Base-by-base conservation (phyloP, 2,797 vertebrate genomes). In the Channa striata region DNA sequence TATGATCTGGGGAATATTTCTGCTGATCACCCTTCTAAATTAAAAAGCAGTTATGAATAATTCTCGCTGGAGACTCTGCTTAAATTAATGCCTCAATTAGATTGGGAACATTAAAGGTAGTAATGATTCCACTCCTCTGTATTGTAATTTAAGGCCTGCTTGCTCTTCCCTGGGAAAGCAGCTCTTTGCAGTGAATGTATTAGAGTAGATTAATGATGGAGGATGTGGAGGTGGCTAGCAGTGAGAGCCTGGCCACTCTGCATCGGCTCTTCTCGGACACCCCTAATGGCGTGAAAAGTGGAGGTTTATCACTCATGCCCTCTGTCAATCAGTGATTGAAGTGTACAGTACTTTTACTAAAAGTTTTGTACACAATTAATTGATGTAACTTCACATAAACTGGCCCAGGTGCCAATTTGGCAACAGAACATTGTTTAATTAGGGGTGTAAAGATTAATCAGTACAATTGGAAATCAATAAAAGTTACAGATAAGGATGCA, bases 51-150 rank as follows among this genome's bases (percentile, higher is more conserved):
- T 93, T 92, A 93, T 93, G 93, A 93, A 94, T 93, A 93, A 93
- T 91, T 91, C 88, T 89, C 91, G 62, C 91, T 87, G 78, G 92
- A 90, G 85, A 90, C 90, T 93, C 85, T 73, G 83, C 90, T 93
- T 92, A 93, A 95, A 94, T 94, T 91, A 94, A 94, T 94, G 91
- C 90, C 89, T 94, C 92, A 93, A 94, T 94, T 95, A 95, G 92
- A 94, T 91, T 92, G 87, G 92, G 92, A 94, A 93, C 93, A 94
- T 94, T 94, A 94, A 94, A 93, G 91, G 91, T 92, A 92, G 92
- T 92, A 93, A 94, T 93, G 93, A 93, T 93, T 93, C 91, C 86
- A 90, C 88, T 93, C 87, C 89, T 91, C 92, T 90, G 90, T 90
- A 93, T 93, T 91, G 91, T 93, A 93, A 93, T 94, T 94, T 93